These are phyloP conservation scores for Sterna hirundo DNA, from an alignment of 2,113 vertebrate species.

Conservation along the genomic window DNA sequence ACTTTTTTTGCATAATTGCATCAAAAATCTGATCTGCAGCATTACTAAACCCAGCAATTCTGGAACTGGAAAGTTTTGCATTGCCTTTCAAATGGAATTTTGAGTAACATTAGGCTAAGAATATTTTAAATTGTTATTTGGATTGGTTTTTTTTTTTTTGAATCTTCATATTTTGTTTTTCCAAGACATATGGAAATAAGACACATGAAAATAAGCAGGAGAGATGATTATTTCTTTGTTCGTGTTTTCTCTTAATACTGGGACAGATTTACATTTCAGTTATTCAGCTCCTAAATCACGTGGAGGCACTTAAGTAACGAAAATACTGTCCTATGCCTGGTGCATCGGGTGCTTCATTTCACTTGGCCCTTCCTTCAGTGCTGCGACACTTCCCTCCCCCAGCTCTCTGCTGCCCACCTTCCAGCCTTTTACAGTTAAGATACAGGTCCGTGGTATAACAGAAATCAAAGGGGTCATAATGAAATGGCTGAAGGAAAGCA, in stretches of 20 bases:
- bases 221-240: not conserved
- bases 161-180: not conserved
- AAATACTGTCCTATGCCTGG: not conserved
- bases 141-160: not conserved
- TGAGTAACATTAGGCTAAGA: not conserved
- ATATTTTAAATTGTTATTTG: not conserved
- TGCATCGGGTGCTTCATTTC: not conserved
- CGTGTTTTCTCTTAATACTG: not conserved
- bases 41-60: not conserved
- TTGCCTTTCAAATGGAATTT: not conserved
- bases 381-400: not conserved
- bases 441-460: not conserved
- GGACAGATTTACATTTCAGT: not conserved
- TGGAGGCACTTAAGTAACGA: not conserved
- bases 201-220: not conserved
- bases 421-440: not conserved
- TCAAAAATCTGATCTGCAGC: not conserved
- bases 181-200: not conserved
- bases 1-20: not conserved
- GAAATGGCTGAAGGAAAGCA: not conserved
- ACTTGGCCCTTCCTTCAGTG: not conserved
- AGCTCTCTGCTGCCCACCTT: not conserved
- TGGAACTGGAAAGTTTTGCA: not conserved
- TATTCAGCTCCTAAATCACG: not conserved
- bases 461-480: not conserved